These are phyloP conservation scores for Brachyhypopomus gauderio DNA, from an alignment of 2,113 vertebrate genomes.

Conservation along the genomic window DNA sequence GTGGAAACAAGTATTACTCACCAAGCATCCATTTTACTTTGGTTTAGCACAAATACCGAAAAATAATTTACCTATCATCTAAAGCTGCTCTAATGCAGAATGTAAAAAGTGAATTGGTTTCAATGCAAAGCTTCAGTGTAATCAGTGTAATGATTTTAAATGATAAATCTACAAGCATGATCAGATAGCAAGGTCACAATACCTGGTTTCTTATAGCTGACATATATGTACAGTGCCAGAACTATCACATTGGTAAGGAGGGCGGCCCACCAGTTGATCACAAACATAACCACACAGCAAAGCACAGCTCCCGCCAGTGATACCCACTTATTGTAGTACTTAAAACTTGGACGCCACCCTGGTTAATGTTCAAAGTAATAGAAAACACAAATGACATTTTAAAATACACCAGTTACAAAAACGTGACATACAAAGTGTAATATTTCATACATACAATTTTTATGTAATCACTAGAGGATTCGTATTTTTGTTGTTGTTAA, in stretches of 20 bases:
- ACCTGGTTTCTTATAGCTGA: constrained; percentile 98
- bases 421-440: not conserved
- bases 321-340: constrained; percentile 98
- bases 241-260: constrained; percentile 92
- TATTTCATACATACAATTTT: not conserved
- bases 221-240: constrained; percentile 94
- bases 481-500: not conserved
- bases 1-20: not conserved
- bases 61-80: not conserved
- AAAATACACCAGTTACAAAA: not conserved
- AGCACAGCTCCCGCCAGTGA: constrained; percentile 89
- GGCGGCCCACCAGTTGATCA: constrained; percentile 98
- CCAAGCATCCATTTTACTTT: not conserved
- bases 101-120: not conserved
- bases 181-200: not conserved
- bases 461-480: not conserved
- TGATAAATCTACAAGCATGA: too few species aligned
- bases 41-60: not conserved
- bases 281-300: constrained; percentile 96
- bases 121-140: not conserved
- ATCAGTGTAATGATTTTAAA: not conserved
- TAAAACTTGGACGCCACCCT: constrained; percentile 98
- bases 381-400: not conserved
- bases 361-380: constrained; percentile 8
- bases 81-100: not conserved